Evolutionary conservation across 2,113 vertebrate species (phyloP).

Genomic region (Pampusana beccarii): DNA sequence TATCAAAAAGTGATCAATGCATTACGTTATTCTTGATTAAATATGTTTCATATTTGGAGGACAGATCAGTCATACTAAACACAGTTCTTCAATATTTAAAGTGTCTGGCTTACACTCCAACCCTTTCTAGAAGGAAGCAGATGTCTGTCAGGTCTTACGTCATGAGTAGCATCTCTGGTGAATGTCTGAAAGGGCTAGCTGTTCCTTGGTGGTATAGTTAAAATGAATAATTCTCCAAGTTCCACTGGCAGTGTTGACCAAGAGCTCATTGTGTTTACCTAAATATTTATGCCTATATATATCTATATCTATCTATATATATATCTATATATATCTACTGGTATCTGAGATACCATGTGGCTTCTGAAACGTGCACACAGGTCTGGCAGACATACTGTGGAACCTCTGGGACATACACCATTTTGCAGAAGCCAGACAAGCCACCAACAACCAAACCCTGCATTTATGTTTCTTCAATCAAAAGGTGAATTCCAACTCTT

Average conservation of each 20-base stretch:
- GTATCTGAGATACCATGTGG: background rate
- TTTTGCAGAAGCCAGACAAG: background rate
- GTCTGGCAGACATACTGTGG: background rate
- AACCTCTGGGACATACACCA: background rate
- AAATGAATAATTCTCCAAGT: background rate
- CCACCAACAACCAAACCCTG: background rate
- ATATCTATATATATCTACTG: too few species aligned
- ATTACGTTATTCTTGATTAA: background rate
- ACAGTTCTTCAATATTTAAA: background rate
- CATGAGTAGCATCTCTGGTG: background rate
- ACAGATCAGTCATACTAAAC: background rate
- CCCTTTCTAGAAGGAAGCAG: background rate
- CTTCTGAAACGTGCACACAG: background rate
- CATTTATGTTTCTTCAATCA: background rate
- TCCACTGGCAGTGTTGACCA: background rate
- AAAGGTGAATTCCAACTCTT: background rate
- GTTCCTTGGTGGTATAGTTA: background rate
- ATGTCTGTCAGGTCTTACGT: background rate
- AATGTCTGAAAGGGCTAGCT: background rate
- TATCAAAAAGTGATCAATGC: background rate
- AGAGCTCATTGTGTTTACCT: background rate
- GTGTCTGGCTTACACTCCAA: background rate
- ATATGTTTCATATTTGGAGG: background rate
- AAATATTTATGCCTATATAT: too few species aligned
- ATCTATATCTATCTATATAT: too few species aligned